phyloP scores from a whole-genome alignment of 2,113 vertebrate genomes.

The Chascanopsetta lugubris region DNA sequence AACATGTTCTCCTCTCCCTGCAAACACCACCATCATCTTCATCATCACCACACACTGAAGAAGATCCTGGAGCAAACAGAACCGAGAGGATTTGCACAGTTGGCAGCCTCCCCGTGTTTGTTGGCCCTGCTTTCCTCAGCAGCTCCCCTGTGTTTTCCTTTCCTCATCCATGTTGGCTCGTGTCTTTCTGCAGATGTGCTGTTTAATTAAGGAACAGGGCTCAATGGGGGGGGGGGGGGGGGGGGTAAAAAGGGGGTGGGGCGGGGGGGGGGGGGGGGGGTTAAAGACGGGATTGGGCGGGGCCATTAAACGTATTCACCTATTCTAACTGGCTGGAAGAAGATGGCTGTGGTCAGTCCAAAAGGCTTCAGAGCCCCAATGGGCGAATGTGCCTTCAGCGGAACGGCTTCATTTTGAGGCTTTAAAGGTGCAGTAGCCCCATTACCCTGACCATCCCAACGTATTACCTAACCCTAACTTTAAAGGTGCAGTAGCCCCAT shows the following conservation, averaged over 20 bases:
- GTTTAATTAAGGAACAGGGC: background rate
- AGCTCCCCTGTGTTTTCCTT: background rate
- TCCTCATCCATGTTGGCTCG: background rate
- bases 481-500: no score
- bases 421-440: no score
- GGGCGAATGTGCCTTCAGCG: no score
- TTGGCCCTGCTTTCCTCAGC: background rate
- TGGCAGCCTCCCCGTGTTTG: background rate
- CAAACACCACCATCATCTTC: background rate
- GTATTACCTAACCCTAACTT: no score
- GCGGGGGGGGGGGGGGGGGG: no score
- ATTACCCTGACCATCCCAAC: no score
- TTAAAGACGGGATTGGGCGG: background rate
- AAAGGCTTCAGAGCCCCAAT: no score
- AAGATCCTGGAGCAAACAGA: background rate
- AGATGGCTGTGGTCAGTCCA: no score
- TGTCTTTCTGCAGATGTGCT: background rate
- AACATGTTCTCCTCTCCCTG: background rate
- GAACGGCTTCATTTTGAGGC: no score
- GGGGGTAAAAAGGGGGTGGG: no score
- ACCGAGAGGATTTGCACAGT: background rate
- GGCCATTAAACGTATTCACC: no score
- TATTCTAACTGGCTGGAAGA: no score
- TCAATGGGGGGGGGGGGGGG: background rate
- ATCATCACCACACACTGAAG: background rate